Evolutionary conservation across 2,113 vertebrate species (phyloP).

Genomic region (Eudyptes chrysolophus): DNA sequence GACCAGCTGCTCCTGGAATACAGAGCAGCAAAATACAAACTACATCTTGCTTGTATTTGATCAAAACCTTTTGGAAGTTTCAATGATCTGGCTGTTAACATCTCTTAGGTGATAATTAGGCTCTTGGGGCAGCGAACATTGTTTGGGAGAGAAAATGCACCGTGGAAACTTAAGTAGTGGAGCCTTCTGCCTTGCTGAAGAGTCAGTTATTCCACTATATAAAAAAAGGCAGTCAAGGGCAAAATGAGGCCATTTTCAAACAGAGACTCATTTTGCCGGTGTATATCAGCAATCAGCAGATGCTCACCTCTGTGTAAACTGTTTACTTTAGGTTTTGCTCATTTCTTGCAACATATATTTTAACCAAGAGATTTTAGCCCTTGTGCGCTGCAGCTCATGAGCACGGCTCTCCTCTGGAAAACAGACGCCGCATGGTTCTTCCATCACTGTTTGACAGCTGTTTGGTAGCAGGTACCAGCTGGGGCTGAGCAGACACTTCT

Average conservation of each 20-base stretch:
- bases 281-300: background rate
- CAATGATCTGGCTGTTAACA: slow-evolving; percentile 65
- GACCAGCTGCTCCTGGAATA: slow-evolving; percentile 57
- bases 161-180: background rate
- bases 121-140: slow-evolving; percentile 56
- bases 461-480: background rate
- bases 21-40: slow-evolving; percentile 60
- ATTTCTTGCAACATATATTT: background rate
- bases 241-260: background rate
- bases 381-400: rapidly evolving
- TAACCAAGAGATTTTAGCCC: background rate
- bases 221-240: background rate
- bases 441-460: background rate
- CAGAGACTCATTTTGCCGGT: background rate
- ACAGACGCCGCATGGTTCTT: background rate
- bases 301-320: slow-evolving; percentile 18
- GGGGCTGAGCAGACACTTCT: background rate
- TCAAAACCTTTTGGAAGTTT: slow-evolving; percentile 58
- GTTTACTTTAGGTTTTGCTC: slow-evolving; percentile 1
- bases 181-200: background rate
- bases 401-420: background rate
- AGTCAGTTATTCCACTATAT: background rate
- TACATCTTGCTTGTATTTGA: slow-evolving; percentile 62
- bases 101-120: slow-evolving; percentile 71
- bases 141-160: slow-evolving; percentile 47